Conservation (phyloP, 2,113 vertebrate species). For the Microtus oregoni region DNA sequence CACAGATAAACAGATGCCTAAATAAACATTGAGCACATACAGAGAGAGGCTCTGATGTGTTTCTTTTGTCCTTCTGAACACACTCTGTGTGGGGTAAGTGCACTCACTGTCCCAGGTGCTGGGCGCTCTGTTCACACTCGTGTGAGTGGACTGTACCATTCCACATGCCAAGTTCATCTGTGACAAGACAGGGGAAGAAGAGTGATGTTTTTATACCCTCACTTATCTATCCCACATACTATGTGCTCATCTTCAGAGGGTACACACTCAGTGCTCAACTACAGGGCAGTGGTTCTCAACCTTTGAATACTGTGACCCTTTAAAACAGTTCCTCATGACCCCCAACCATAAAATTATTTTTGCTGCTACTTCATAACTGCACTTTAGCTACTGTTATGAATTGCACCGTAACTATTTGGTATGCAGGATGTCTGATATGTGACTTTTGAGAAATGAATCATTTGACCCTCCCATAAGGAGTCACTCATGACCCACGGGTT, state of each 20-base stretch:
- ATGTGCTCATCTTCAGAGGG: not conserved
- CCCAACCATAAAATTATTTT: not conserved
- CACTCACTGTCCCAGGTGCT: not conserved
- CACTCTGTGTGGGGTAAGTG: not conserved
- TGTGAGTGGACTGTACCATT: not conserved
- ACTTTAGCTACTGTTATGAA: not conserved
- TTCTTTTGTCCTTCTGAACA: not conserved
- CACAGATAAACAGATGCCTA: not conserved
- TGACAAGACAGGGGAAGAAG: not conserved
- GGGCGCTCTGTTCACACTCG: not conserved
- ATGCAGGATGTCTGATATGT: not conserved
- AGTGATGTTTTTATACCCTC: not conserved
- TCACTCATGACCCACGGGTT: not conserved
- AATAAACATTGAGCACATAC: not conserved
- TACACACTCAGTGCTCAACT: not conserved
- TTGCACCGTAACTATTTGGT: not conserved
- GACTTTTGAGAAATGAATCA: not conserved
- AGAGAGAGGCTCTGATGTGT: not conserved
- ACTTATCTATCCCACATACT: not conserved
- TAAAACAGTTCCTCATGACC: not conserved
- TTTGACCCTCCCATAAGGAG: not conserved
- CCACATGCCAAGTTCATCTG: not conserved
- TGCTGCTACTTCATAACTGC: not conserved
- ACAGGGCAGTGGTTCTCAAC: not conserved
- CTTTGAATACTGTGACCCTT: not conserved